Conservation (phyloP, 2,888 invertebrate species). For the Drosophila barbarae region DNA sequence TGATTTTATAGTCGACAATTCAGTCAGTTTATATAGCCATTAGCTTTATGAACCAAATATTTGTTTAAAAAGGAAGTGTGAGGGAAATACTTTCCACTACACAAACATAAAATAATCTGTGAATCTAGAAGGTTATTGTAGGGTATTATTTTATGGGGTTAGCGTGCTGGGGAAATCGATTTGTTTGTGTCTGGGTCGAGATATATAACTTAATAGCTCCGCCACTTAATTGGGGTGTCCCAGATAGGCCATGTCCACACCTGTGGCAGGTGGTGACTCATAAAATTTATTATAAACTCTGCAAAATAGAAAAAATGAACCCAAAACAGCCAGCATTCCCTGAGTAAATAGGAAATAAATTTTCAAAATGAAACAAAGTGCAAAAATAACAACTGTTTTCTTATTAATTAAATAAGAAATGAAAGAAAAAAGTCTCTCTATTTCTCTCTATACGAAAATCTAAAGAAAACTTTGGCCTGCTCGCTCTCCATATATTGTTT, state of each 20-base stretch:
- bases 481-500: constrained; percentile 6
- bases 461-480: constrained; percentile 4
- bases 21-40: neutral
- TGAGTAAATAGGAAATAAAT: neutral
- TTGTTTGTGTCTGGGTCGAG: constrained; percentile 11
- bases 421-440: neutral
- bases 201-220: constrained; percentile 24
- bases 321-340: neutral
- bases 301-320: neutral
- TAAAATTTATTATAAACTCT: neutral
- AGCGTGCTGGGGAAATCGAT: constrained; percentile 11
- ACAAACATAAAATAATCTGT: neutral
- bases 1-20: constrained; percentile 5
- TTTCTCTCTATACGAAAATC: neutral
- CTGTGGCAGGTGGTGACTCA: constrained; percentile 27
- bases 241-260: constrained; percentile 26
- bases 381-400: neutral
- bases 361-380: neutral
- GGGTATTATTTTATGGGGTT: neutral
- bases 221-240: constrained; percentile 29
- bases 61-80: too few species aligned
- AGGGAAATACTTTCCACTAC: neutral
- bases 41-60: neutral
- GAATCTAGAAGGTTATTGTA: neutral
- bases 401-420: neutral